These are phyloP conservation scores for Acanthoscelides obtectus DNA, from an alignment of 2,888 invertebrate genomes.

Conservation along the genomic window DNA sequence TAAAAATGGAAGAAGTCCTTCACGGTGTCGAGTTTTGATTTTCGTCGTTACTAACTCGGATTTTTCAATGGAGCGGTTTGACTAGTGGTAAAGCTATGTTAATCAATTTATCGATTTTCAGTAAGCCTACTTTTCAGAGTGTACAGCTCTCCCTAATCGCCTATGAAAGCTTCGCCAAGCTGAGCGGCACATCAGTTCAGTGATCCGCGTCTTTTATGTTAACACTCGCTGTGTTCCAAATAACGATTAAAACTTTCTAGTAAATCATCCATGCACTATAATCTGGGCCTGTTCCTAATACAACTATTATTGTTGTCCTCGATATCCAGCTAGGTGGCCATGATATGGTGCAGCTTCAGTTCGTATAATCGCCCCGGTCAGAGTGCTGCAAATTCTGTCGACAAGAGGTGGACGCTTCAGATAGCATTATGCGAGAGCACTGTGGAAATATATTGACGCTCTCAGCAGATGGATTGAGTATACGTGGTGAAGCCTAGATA, in stretches of 20 bases:
- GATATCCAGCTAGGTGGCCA: not conserved
- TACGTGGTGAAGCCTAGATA: too few species aligned
- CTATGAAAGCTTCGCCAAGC: too few species aligned
- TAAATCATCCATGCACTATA: not conserved
- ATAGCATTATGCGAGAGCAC: not conserved
- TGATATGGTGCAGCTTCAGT: not conserved
- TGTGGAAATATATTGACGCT: not conserved
- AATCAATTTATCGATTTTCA: too few species aligned
- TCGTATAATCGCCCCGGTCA: not conserved
- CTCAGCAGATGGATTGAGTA: too few species aligned
- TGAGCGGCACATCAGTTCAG: too few species aligned
- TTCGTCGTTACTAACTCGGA: too few species aligned
- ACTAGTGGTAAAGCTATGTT: too few species aligned
- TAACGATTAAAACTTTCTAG: not conserved
- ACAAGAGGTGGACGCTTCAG: not conserved
- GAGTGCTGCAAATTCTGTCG: not conserved
- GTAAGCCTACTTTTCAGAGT: too few species aligned
- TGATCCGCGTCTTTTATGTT: not conserved
- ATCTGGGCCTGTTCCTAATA: not conserved
- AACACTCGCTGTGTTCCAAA: not conserved
- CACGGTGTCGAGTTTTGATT: too few species aligned
- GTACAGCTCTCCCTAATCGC: too few species aligned
- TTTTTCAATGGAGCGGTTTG: too few species aligned
- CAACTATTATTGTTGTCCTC: not conserved
- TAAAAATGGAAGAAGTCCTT: too few species aligned